These are phyloP conservation scores for Coptotermes formosanus DNA, from an alignment of 1,140 invertebrate species.

Conservation along the genomic window DNA sequence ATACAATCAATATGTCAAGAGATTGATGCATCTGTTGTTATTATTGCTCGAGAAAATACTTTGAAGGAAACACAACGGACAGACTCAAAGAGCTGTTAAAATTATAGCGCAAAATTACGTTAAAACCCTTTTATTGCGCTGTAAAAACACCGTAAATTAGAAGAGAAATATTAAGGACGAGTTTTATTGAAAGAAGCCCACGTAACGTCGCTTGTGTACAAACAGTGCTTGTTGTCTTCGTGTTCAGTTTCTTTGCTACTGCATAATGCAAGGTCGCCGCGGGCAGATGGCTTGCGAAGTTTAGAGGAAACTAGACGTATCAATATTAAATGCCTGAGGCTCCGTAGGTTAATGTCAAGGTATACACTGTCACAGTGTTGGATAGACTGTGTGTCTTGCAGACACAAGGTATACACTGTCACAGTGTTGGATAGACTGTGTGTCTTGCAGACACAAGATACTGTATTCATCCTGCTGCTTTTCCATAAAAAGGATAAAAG, in stretches of 20 bases:
- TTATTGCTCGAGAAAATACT: no score
- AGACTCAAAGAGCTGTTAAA: no score
- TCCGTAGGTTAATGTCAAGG: not conserved
- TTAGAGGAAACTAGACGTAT: not conserved
- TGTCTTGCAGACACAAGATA: not conserved
- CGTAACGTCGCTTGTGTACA: not conserved
- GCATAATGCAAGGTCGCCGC: not conserved
- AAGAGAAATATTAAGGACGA: not conserved
- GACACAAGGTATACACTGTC: not conserved
- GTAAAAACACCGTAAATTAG: no score
- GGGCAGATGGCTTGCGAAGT: not conserved
- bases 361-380: not conserved
- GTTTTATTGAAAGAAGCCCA: not conserved
- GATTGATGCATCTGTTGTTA: no score
- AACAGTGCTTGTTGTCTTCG: not conserved
- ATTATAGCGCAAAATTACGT: no score
- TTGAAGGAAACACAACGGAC: no score
- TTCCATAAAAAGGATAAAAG: no score
- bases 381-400: not conserved
- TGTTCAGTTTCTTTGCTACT: not conserved
- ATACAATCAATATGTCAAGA: no score
- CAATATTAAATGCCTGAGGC: not conserved
- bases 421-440: not conserved
- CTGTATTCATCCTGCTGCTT: no score
- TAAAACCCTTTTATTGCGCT: no score